A percentile compares a stretch with the other conserved stretches of the same genome.
Evolutionary conservation across 2,113 vertebrate genomes (phyloP).

Genomic region (Ammodytes dubius): DNA sequence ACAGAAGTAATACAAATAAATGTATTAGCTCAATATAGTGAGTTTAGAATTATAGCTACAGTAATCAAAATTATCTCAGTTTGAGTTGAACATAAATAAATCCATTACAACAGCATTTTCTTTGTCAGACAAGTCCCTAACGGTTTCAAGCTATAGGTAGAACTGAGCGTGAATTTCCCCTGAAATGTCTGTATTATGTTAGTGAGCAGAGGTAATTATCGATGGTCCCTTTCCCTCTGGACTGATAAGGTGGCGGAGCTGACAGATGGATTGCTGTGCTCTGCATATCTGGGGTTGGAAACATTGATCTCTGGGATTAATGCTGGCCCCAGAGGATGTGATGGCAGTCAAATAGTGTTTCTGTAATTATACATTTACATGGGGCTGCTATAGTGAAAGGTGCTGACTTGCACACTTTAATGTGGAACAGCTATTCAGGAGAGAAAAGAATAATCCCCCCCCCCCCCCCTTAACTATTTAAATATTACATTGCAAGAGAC

Average conservation of each 20-base stretch:
- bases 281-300: slow-evolving; percentile 76
- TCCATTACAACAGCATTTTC: slow-evolving; percentile 64
- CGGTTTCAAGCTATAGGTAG: slow-evolving; percentile 32
- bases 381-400: slow-evolving; percentile 64
- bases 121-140: slow-evolving; percentile 51
- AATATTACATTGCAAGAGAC: slow-evolving; percentile 21
- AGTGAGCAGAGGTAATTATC: slow-evolving; percentile 74
- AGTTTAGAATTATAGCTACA: neutral
- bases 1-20: neutral
- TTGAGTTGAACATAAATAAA: slow-evolving; percentile 43
- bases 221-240: slow-evolving; percentile 68
- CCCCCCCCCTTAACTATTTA: neutral
- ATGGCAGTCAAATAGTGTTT: slow-evolving; percentile 81
- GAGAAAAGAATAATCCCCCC: slow-evolving; percentile 16
- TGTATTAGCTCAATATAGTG: neutral
- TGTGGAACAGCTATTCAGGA: slow-evolving; percentile 43
- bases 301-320: slow-evolving; percentile 85
- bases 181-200: slow-evolving; percentile 74
- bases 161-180: slow-evolving; percentile 60
- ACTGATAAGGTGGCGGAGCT: slow-evolving; percentile 75
- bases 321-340: slow-evolving; percentile 66
- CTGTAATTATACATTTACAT: slow-evolving; percentile 86
- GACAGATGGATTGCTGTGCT: slow-evolving; percentile 84
- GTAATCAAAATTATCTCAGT: slow-evolving; percentile 36
- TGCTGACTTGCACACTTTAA: slow-evolving; percentile 71